phyloP scores from a whole-genome alignment of 2,113 vertebrate species.

The Pholis gunnellus region DNA sequence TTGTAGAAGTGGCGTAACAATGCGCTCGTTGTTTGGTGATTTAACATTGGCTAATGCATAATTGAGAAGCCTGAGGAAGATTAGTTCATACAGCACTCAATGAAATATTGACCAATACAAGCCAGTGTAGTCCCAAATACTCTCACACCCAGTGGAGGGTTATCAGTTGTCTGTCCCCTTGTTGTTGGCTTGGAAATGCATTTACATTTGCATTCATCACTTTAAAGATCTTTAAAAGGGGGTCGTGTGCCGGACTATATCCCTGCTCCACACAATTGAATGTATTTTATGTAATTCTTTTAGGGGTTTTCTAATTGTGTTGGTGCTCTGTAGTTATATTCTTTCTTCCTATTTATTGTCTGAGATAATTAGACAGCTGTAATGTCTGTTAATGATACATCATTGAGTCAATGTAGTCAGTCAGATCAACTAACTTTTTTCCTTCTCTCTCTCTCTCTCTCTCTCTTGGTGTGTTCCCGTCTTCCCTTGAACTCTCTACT shows the following conservation, averaged over 20 bases:
- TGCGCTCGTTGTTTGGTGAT: constrained; percentile 31
- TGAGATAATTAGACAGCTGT: no score
- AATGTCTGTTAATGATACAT: background rate
- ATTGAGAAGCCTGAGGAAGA: constrained; percentile 50
- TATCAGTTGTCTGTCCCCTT: no score
- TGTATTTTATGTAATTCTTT: no score
- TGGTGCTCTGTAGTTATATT: no score
- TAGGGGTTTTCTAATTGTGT: no score
- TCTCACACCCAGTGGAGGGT: no score
- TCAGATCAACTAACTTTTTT: background rate
- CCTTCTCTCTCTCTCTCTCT: constrained; percentile 13
- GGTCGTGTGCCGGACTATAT: no score
- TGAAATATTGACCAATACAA: constrained; percentile 23
- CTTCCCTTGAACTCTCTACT: background rate
- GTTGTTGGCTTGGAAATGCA: no score
- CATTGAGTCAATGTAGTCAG: background rate
- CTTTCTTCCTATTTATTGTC: no score
- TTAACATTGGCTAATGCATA: constrained; percentile 44
- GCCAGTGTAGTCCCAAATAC: background rate
- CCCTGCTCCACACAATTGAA: no score
- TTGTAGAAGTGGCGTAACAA: constrained; percentile 17
- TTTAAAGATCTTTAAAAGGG: no score
- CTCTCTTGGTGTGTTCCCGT: background rate
- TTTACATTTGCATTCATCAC: no score
- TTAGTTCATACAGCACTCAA: constrained; percentile 20